Percentiles rank a stretch among this genome's conserved stretches.
phyloP scores from a whole-genome alignment of 2,113 vertebrate species.

The Hyaena hyaena region DNA sequence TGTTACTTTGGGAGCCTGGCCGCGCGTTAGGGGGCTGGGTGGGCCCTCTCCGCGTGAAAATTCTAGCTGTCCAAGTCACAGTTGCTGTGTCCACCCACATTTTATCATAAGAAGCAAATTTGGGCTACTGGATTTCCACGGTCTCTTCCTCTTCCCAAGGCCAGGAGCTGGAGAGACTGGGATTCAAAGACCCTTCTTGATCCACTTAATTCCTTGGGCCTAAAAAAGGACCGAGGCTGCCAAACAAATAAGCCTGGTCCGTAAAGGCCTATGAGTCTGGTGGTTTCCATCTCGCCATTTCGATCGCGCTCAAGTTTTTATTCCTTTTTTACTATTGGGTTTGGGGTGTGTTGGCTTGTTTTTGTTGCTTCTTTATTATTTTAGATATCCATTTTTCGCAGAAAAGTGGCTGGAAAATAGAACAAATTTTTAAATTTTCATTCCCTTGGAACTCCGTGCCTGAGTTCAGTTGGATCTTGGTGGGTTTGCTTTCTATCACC shows the following conservation, averaged over 20 bases:
- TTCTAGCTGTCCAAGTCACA: not conserved
- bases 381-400: not conserved
- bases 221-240: constrained; percentile 7
- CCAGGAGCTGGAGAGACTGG: not conserved
- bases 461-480: not conserved
- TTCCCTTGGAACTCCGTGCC: not conserved
- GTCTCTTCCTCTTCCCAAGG: not conserved
- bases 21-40: not conserved
- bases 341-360: not conserved
- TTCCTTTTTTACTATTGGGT: not conserved
- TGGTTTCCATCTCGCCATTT: not conserved
- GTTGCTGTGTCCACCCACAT: not conserved
- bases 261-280: not conserved
- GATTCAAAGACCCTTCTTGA: constrained; percentile 5
- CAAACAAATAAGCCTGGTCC: not conserved
- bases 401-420: not conserved
- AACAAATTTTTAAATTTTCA: not conserved
- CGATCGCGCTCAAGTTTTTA: not conserved
- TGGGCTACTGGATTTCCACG: not conserved
- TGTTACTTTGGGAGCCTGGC: not conserved
- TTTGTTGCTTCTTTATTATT: constrained; percentile 9
- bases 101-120: not conserved
- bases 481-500: not conserved
- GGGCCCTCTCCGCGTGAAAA: not conserved
- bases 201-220: constrained; percentile 19